Base-by-base conservation (phyloP, 2,888 invertebrate genomes). In the Clostera curtula region DNA sequence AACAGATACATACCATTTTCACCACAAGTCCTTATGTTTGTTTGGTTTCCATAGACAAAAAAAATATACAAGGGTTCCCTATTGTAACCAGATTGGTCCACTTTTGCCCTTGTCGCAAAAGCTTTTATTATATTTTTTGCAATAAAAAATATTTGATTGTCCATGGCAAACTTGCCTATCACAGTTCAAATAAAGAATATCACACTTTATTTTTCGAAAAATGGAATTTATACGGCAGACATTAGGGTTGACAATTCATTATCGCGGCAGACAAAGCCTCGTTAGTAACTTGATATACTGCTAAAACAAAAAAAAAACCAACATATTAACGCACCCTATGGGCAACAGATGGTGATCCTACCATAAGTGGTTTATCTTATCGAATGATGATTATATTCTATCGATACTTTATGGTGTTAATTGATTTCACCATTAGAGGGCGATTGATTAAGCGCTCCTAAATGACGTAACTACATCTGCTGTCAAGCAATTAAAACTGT, bases 81-180 rank as follows among this genome's bases (percentile, higher is more conserved):
- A 47, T 50, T 52, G 65, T 61, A 63, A 62, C 55, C 41, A 20
- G 65, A 70, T 60, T 57, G 48, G 42, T 52, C 60, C 52, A 61
- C 57, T 69, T 63, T 60, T 55, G 55, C 49, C 41, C 62, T 68
- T 68, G 64, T 69, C 56, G 53, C 46, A 48, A 43, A 45, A 38
- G 42, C 43, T 49, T 50, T 55, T 43, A 45, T 38, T 27, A 49
- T 36, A 34, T 56, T 69, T 68, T 70, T 64, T 67, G 56, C 56
- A 19, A 48, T 48, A 59, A 64, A 42, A 65, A 65, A 64, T 62
- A 66, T 64, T 61, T 66, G 54, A 60, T 58, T 61, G 56, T 49
- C 46, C 49, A 44, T 58, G 49, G 51, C 42, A 56, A 57, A 56
- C 56, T 51, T 43, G 56, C 54, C 43, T 51, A 37, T 40, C 45